Conservation (phyloP, 2,888 invertebrate species). For the Folsomia candida region DNA sequence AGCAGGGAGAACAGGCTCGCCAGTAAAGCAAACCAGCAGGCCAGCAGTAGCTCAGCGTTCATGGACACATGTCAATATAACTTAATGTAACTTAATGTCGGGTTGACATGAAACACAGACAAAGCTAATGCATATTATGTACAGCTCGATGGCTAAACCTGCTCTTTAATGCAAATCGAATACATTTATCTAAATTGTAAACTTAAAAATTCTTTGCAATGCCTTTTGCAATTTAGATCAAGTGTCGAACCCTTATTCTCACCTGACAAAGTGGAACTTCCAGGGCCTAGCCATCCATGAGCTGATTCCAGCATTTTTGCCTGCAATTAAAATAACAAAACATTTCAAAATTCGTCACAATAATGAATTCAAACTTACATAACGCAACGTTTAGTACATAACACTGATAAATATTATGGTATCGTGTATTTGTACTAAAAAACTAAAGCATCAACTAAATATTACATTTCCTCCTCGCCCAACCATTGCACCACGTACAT, state of each 20-base stretch:
- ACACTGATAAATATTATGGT: neutral
- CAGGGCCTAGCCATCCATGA: constrained; percentile 87
- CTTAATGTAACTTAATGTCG: neutral
- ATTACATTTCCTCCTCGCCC: too few relatives aligned
- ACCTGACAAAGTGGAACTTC: constrained; percentile 78
- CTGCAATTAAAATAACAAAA: constrained; percentile 65
- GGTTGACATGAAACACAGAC: neutral
- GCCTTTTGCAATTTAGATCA: too few relatives aligned
- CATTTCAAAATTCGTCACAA: constrained; percentile 18
- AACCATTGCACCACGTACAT: too few relatives aligned
- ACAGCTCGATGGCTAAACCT: neutral
- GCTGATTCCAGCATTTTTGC: constrained; percentile 89
- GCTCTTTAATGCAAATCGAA: neutral
- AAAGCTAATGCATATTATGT: neutral
- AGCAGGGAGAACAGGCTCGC: neutral
- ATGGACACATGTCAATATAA: neutral
- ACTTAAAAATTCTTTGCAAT: too few relatives aligned
- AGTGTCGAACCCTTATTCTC: too few relatives aligned
- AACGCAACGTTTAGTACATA: neutral
- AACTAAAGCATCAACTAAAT: neutral
- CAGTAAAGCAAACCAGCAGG: neutral
- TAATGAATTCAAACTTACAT: neutral
- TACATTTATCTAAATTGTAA: neutral
- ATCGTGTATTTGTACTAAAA: neutral
- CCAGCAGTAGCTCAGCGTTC: too few relatives aligned